Conservation (phyloP, 2,797 vertebrate genomes). For the Ctenopoma kingsleyae region DNA sequence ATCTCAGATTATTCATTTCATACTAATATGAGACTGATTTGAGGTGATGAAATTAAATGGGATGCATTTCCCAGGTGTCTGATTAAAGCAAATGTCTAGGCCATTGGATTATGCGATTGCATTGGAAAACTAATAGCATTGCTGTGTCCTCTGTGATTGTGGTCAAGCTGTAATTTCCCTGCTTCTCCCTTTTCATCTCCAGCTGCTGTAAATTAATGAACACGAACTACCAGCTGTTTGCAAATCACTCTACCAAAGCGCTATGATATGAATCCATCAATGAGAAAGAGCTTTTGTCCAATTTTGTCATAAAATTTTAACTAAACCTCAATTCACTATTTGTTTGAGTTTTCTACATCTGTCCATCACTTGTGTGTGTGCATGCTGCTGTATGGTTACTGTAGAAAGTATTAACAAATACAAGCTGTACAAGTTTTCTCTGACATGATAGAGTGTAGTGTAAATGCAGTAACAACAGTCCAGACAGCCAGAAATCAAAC, state of each 20-base stretch:
- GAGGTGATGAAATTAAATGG: conserved; percentile 69
- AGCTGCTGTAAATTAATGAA: conserved; percentile 62
- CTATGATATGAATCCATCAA: conserved; percentile 16
- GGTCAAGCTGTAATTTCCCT: conserved; percentile 66
- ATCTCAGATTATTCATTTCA: conserved; percentile 61
- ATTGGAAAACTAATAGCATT: conserved; percentile 64
- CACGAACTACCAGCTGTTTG: conserved; percentile 60
- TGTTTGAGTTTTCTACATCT: conserved; percentile 21
- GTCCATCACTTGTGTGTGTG: conserved; percentile 5
- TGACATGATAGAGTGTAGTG: neutral
- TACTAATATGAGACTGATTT: conserved; percentile 65
- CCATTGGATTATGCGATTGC: conserved; percentile 68
- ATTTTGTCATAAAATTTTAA: conserved; percentile 10
- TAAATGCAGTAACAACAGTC: conserved; percentile 9
- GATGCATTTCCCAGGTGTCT: conserved; percentile 73
- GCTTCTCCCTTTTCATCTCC: conserved; percentile 44
- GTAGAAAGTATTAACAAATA: conserved; percentile 10
- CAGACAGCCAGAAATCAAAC: conserved; percentile 22
- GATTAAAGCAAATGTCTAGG: conserved; percentile 65
- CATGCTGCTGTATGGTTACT: neutral
- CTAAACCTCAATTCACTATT: neutral
- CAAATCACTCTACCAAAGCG: conserved; percentile 36
- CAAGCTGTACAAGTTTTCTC: conserved; percentile 2
- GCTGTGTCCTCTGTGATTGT: conserved; percentile 70
- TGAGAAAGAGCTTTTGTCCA: conserved; percentile 11